Evolutionary conservation across 2,797 vertebrate genomes (phyloP).

Genomic region (Allobates femoralis): DNA sequence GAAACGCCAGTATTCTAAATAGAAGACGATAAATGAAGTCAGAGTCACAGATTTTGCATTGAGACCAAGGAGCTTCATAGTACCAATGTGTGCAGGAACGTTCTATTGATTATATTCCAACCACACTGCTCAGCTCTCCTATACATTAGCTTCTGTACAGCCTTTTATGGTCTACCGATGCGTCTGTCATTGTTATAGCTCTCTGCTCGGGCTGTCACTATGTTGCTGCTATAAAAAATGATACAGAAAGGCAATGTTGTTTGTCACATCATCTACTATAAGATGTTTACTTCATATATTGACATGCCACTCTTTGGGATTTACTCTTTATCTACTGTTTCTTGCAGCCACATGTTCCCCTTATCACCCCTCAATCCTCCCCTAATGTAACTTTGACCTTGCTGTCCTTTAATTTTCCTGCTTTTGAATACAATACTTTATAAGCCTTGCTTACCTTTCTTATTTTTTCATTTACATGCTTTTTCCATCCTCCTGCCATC

Average conservation of each 20-base stretch:
- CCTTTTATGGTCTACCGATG: background rate
- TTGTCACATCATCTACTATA: background rate
- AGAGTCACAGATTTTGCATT: too few relatives aligned
- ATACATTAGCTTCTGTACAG: background rate
- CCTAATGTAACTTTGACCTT: background rate
- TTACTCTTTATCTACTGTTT: background rate
- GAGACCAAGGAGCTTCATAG: too few relatives aligned
- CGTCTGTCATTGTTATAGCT: background rate
- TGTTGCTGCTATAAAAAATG: background rate
- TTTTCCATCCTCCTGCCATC: constrained; percentile 12
- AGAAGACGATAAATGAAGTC: too few relatives aligned
- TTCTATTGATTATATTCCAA: background rate
- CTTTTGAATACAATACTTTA: background rate
- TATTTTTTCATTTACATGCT: background rate
- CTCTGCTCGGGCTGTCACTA: background rate
- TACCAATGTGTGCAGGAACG: background rate
- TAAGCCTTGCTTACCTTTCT: background rate
- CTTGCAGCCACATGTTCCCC: background rate
- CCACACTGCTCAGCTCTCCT: background rate
- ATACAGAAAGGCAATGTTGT: background rate
- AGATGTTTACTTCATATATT: background rate
- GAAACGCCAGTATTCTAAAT: too few relatives aligned
- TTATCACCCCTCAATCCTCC: background rate
- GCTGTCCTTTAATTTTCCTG: background rate
- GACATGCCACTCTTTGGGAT: background rate